Conservation (phyloP, 2,797 vertebrate species). For the Myioborus melanocephalus region DNA sequence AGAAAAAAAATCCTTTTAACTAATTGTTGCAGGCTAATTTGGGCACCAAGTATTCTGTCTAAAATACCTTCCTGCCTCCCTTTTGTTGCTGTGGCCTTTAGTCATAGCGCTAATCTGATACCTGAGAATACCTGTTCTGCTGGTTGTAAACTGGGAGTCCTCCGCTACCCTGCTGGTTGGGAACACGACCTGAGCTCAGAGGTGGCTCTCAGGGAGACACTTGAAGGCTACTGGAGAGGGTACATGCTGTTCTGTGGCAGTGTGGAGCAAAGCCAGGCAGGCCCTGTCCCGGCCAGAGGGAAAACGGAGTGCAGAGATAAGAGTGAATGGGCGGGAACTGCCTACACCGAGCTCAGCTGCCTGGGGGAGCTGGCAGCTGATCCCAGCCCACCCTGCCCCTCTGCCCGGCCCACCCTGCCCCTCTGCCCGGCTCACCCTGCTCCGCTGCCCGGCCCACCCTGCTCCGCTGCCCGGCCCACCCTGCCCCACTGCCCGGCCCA, state of each 20-base stretch:
- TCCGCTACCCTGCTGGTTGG: neutral
- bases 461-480: no score
- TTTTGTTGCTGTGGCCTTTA: neutral
- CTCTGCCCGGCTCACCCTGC: no score
- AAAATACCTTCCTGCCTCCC: neutral
- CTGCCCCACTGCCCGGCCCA: rapidly evolving
- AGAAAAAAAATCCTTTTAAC: neutral
- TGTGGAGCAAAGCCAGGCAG: neutral
- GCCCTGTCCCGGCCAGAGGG: neutral
- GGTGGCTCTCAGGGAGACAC: neutral
- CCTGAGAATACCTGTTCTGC: neutral
- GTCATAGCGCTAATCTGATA: neutral
- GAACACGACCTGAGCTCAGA: neutral
- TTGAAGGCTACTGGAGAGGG: neutral
- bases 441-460: no score
- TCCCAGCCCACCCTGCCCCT: no score
- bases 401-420: neutral
- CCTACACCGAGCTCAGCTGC: rapidly evolving
- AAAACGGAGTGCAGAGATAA: neutral
- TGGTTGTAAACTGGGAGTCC: neutral
- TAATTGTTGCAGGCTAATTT: neutral
- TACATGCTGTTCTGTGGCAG: neutral
- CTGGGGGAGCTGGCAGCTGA: neutral
- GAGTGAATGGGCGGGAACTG: neutral
- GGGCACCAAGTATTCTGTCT: neutral